A percentile compares a stretch with the other conserved stretches of the same genome.
These are phyloP conservation scores for Callyntrura sp. DNA, from an alignment of 2,888 invertebrate species.

Conservation along the genomic window DNA sequence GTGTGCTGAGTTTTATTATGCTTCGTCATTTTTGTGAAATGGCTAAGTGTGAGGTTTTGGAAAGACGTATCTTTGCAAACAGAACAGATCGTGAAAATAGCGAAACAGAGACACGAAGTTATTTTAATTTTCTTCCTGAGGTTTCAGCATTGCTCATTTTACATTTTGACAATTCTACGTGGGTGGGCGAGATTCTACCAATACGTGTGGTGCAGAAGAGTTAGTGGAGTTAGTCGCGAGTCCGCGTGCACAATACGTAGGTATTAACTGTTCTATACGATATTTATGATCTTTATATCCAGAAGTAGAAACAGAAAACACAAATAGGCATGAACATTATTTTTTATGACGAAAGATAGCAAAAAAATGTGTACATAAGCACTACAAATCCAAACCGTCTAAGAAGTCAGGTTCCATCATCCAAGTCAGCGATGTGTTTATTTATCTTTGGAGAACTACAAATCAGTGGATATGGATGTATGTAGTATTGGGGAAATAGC, in stretches of 20 bases:
- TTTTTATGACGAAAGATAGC: conserved; percentile 9
- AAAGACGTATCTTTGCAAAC: conserved; percentile 45
- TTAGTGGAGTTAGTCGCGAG: background rate
- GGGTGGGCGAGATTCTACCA: conserved; percentile 45
- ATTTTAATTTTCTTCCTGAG: conserved; percentile 42
- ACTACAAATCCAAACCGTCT: conserved; percentile 37
- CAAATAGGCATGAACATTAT: conserved; percentile 15
- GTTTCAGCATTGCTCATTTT: background rate
- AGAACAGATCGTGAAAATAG: background rate
- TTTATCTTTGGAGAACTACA: conserved; percentile 76
- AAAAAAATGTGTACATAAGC: conserved; percentile 7
- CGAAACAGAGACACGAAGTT: conserved; percentile 15
- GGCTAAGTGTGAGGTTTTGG: conserved; percentile 47
- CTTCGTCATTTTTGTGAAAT: conserved; percentile 6
- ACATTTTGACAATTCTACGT: conserved; percentile 64
- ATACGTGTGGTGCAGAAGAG: background rate
- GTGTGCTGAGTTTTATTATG: background rate
- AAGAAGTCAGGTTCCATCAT: conserved; percentile 59
- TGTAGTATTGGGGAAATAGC: conserved; percentile 7
- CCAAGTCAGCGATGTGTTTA: conserved; percentile 62
- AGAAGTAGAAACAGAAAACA: background rate
- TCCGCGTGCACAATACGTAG: background rate
- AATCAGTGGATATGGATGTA: conserved; percentile 11
- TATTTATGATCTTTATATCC: background rate
- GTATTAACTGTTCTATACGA: background rate